Percentiles rank a stretch among this genome's conserved stretches.
phyloP scores from a whole-genome alignment of 2,797 vertebrate genomes.

The Florisuga fusca region DNA sequence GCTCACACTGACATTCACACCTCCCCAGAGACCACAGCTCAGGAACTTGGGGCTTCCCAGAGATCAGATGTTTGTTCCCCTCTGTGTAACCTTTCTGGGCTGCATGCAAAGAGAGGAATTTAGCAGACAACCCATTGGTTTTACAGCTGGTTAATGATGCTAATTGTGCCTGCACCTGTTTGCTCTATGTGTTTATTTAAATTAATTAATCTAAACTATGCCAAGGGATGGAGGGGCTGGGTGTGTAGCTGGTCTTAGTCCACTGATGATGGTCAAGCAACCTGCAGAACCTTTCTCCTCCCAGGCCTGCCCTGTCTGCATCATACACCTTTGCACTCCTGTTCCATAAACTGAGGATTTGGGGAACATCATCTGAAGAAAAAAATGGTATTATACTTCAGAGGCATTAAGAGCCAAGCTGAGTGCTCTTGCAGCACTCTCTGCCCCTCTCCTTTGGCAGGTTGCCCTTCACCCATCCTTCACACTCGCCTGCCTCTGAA shows the following conservation, averaged over 20 bases:
- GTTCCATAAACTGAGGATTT: background rate
- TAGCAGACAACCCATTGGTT: background rate
- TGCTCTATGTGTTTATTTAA: background rate
- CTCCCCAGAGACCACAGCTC: background rate
- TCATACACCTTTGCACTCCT: background rate
- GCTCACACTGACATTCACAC: fast-evolving
- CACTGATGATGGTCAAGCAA: background rate
- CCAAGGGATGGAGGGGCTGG: background rate
- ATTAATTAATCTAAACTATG: background rate
- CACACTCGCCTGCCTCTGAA: fast-evolving
- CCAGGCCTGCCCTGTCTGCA: background rate
- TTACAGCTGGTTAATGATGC: background rate
- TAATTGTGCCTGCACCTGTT: background rate
- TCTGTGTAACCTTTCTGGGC: background rate
- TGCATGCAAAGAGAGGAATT: background rate
- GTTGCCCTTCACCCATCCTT: background rate
- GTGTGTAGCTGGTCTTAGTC: background rate
- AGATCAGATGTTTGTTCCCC: background rate
- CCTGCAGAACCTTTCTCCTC: background rate
- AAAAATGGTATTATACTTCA: background rate
- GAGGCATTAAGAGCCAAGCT: background rate
- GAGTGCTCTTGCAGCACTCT: background rate
- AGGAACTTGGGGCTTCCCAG: background rate
- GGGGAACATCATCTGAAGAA: background rate
- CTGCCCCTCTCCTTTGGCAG: background rate